phyloP scores from a whole-genome alignment of 2,797 vertebrate species.

The Rhinogobio ventralis region DNA sequence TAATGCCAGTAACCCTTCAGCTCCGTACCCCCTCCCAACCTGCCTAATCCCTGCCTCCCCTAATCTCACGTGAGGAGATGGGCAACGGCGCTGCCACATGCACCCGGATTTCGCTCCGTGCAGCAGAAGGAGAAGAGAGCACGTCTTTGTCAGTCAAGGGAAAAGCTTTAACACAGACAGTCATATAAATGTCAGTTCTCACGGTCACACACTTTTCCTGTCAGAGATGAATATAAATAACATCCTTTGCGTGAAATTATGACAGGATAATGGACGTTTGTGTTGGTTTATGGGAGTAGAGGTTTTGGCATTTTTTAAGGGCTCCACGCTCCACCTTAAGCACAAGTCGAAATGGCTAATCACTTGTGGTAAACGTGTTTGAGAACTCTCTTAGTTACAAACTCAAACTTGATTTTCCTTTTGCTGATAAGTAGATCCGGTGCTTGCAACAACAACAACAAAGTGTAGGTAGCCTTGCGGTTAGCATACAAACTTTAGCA shows the following conservation, averaged over 20 bases:
- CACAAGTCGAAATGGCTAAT: constrained; percentile 35
- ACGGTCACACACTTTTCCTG: constrained; percentile 45
- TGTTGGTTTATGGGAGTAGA: constrained; percentile 35
- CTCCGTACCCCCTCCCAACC: constrained; percentile 50
- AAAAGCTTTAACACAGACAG: constrained; percentile 57
- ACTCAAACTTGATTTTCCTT: constrained; percentile 14
- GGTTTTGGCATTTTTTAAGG: constrained; percentile 43
- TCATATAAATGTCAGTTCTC: constrained; percentile 59
- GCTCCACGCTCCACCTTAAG: constrained; percentile 27
- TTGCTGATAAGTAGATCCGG: neutral
- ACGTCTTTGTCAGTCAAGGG: constrained; percentile 55
- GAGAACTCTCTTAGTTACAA: constrained; percentile 25
- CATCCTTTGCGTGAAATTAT: constrained; percentile 38
- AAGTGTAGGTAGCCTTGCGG: neutral
- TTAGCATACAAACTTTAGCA: neutral
- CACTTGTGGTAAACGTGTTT: constrained; percentile 1
- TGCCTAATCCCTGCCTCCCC: constrained; percentile 69
- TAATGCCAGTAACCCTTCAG: constrained; percentile 48
- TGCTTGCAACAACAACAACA: neutral
- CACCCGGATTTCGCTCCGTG: constrained; percentile 42
- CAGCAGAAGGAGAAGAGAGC: constrained; percentile 30
- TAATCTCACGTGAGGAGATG: constrained; percentile 67
- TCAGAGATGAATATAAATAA: constrained; percentile 55
- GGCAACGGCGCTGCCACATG: constrained; percentile 56
- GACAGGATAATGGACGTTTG: constrained; percentile 30